Percentiles rank a stretch among this genome's conserved stretches.
These are phyloP conservation scores for Megaustenia siamemsis DNA, from an alignment of 2,888 invertebrate genomes.

Conservation along the genomic window DNA sequence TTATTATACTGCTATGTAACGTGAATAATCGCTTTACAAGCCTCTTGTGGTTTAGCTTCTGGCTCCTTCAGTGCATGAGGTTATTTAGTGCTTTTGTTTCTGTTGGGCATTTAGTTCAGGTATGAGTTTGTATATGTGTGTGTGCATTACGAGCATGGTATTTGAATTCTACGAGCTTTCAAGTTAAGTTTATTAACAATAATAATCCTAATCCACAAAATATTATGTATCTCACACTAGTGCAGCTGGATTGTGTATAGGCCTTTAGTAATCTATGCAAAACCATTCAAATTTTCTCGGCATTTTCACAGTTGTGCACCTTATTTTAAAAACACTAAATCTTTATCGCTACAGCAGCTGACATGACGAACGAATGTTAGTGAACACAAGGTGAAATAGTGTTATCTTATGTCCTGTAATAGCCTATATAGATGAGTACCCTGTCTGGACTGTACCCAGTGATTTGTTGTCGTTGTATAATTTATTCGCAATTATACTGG, in stretches of 20 bases:
- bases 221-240: neutral
- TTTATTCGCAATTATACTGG: slow-evolving; percentile 10
- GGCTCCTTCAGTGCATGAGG: neutral
- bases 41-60: neutral
- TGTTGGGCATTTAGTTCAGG: neutral
- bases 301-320: neutral
- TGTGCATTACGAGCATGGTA: neutral
- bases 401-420: too few species aligned
- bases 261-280: neutral
- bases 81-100: neutral
- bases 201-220: slow-evolving; percentile 6
- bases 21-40: neutral
- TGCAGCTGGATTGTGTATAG: neutral
- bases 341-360: neutral
- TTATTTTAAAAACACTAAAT: neutral
- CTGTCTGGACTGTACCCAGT: neutral
- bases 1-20: neutral
- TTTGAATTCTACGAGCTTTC: neutral
- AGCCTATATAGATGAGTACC: neutral
- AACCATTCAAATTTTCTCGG: neutral
- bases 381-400: neutral
- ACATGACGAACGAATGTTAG: neutral
- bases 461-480: neutral
- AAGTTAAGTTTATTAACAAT: neutral
- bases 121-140: neutral